A percentile compares a stretch with the other conserved stretches of the same genome.
Conservation (phyloP, 1,140 invertebrate species). For the Leptoteleia sp. region DNA sequence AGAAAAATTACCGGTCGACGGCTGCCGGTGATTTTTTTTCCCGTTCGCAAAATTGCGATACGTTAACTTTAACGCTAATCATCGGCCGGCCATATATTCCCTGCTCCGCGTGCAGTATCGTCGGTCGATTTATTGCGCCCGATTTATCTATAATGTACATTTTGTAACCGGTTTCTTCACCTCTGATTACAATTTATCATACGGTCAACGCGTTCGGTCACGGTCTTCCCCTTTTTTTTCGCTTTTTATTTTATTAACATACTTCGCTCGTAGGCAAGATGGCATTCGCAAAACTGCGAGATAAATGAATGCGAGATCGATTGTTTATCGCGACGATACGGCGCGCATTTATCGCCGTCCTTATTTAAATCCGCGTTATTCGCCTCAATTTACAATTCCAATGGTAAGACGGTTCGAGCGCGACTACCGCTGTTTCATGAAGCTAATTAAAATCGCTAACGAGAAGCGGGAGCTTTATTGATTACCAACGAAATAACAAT, state of each 20-base stretch:
- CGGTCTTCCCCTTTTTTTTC: slow-evolving; percentile 45
- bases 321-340: slow-evolving; percentile 38
- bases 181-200: slow-evolving; percentile 63
- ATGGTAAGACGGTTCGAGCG: slow-evolving; percentile 27
- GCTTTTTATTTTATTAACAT: slow-evolving; percentile 42
- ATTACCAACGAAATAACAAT: slow-evolving; percentile 18
- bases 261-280: slow-evolving; percentile 30
- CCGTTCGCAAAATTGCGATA: slow-evolving; percentile 22
- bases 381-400: slow-evolving; percentile 40
- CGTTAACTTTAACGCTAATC: slow-evolving; percentile 24
- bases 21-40: background rate
- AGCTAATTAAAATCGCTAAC: slow-evolving; percentile 17
- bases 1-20: background rate
- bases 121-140: slow-evolving; percentile 49
- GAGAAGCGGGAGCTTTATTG: background rate
- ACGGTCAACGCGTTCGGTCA: slow-evolving; percentile 49
- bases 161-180: slow-evolving; percentile 65
- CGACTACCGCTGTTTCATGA: background rate
- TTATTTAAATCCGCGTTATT: slow-evolving; percentile 19
- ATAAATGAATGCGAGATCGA: slow-evolving; percentile 37
- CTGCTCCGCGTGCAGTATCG: slow-evolving; percentile 33
- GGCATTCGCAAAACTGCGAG: slow-evolving; percentile 29
- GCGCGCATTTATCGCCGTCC: slow-evolving; percentile 10
- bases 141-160: slow-evolving; percentile 64
- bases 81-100: slow-evolving; percentile 23